Base-by-base conservation (phyloP, 2,797 vertebrate species). In the Galagoides demidoff region DNA sequence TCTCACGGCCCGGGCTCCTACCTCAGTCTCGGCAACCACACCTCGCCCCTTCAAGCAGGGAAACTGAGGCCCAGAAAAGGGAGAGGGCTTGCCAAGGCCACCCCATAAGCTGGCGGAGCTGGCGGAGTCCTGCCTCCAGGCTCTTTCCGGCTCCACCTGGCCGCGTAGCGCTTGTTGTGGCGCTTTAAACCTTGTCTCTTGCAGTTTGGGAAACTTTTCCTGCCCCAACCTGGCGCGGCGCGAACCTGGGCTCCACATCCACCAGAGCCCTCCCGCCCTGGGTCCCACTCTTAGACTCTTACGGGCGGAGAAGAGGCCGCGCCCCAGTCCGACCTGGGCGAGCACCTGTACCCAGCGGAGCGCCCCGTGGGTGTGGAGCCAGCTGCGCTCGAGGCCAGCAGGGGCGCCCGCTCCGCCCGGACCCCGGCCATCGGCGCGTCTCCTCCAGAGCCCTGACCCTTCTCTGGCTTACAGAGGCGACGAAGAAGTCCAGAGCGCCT, bases 181-280 rank as follows among this genome's bases (percentile, higher is more conserved):
- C 0, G 76, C 91, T 70, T 39, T 74, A 34, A 89, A 49, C 23
- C 89, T n/a, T 25, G 39, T 7, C 37, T 57, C 90, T 34, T 7
- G 43, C 83, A 70, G 68, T 91, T 86, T 12, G 86, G 94, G 77
- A 96, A 98, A 97, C 92, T 97, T 98, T 97, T 92, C 79, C 57
- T 12, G 90, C 17, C 70, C 2, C 82, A 1, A 4, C 29, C 85
- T 3, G 13, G 88, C 59, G 61, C 66, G 2, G 83, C 49, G 29
- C 34, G n/a, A 34, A 19, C 77, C 52, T 31, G 1, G 39, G 31
- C 7, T 39, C 22, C 25, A 6, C 13, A 34, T 29, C 64, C 71
- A 2, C 45, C 37, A 14, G 11, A 84, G 95, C 77, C 39, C 29
- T 9, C 10, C 10, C 27, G 45, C 37, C 81, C 87, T 45, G 29